A percentile compares a stretch with the other conserved stretches of the same genome.
Conservation (phyloP, 2,888 invertebrate species). For the Gymnoscelis rufifasciata region DNA sequence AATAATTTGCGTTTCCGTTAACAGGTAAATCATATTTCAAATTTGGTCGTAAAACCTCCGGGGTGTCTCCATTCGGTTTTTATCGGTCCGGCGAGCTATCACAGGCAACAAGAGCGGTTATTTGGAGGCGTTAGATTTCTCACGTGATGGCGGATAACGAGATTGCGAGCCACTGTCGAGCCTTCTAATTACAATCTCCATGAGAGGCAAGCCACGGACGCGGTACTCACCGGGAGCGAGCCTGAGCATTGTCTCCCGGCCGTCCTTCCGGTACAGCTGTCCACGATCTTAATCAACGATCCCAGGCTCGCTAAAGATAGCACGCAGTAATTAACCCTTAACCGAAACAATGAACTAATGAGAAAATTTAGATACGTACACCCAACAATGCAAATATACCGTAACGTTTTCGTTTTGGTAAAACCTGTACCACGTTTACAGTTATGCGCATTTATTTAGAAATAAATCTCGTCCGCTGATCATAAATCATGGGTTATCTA, state of each 20-base stretch:
- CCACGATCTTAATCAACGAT: slow-evolving; percentile 51
- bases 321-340: slow-evolving; percentile 28
- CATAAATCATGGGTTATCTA: slow-evolving; percentile 14
- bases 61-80: too few relatives aligned
- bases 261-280: slow-evolving; percentile 56
- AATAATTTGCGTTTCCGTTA: too few relatives aligned
- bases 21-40: too few relatives aligned
- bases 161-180: slow-evolving; percentile 48
- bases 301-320: slow-evolving; percentile 35
- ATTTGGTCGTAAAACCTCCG: too few relatives aligned
- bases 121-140: slow-evolving; percentile 53
- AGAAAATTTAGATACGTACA: slow-evolving; percentile 21
- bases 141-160: slow-evolving; percentile 64
- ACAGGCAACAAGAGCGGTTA: slow-evolving; percentile 8
- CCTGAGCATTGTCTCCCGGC: slow-evolving; percentile 53
- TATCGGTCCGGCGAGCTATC: not conserved
- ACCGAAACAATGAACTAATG: slow-evolving; percentile 28
- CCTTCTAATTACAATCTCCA: slow-evolving; percentile 68
- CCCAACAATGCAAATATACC: slow-evolving; percentile 15
- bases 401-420: slow-evolving; percentile 11
- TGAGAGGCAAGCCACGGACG: slow-evolving; percentile 54
- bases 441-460: slow-evolving; percentile 10
- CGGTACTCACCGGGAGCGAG: slow-evolving; percentile 40
- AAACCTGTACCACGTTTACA: slow-evolving; percentile 6
- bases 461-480: slow-evolving; percentile 8